phyloP scores from a whole-genome alignment of 2,113 vertebrate species.

The Silurus glanis region DNA sequence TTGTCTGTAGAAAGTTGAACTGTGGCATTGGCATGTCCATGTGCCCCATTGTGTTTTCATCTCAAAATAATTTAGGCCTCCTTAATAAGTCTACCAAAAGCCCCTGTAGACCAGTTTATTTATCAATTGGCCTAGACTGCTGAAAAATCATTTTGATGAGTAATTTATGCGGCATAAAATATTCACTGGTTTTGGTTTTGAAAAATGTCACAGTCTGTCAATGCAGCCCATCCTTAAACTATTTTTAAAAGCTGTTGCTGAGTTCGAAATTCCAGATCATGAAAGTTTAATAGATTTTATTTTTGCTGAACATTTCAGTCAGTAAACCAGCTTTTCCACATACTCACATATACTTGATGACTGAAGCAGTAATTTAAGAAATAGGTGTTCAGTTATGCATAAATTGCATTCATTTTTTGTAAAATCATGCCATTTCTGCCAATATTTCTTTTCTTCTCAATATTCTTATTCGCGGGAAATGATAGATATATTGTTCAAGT shows the following conservation, averaged over 20 bases:
- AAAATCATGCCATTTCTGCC: background rate
- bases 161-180: slow-evolving; percentile 46
- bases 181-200: slow-evolving; percentile 37
- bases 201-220: slow-evolving; percentile 37
- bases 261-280: slow-evolving; percentile 29
- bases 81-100: slow-evolving; percentile 6
- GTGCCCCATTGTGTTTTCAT: slow-evolving; percentile 21
- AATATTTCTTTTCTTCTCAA: no score
- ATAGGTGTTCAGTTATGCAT: slow-evolving; percentile 9
- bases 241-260: slow-evolving; percentile 36
- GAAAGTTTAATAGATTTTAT: slow-evolving; percentile 25
- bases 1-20: background rate
- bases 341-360: background rate
- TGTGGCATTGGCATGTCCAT: slow-evolving; percentile 6
- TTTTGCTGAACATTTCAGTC: slow-evolving; percentile 20
- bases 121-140: slow-evolving; percentile 26
- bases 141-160: slow-evolving; percentile 41
- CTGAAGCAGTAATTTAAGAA: slow-evolving; percentile 11
- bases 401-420: background rate
- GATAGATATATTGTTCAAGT: background rate
- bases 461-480: slow-evolving; percentile 13
- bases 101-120: slow-evolving; percentile 25
- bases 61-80: slow-evolving; percentile 31
- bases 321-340: slow-evolving; percentile 7
- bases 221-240: slow-evolving; percentile 29